Base-by-base conservation (phyloP, 2,888 invertebrate species). In the Neoascia interrupta region DNA sequence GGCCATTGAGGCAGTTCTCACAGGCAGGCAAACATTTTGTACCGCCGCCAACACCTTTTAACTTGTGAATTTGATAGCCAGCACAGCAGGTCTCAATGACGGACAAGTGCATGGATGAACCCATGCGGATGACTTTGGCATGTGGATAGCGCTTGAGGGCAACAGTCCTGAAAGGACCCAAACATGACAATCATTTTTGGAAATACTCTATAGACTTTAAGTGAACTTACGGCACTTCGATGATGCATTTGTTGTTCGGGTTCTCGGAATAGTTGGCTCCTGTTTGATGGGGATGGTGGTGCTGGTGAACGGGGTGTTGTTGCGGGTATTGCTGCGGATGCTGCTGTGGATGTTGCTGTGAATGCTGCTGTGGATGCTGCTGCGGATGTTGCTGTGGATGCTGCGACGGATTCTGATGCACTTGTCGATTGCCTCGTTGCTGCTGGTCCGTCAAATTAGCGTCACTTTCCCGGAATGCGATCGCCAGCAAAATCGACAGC, bases 81-180 rank as follows among this genome's bases (percentile, higher is more conserved):
- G 91, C 90, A 85, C 95, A 95, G 84, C 95, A 95, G 26, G 92
- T 90, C 79, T 92, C 90, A 83, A 94, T 92, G 53, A 90, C 90
- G 81, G 92, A 91, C 63, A 91, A 89, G 18, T 91, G 91, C 10
- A 91, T 88, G 11, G 90, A 88, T 0, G 92, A 73, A 31, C 88
- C 86, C 18, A 81, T 53, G 43, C 86, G 86, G 11, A 85, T 83
- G 18, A 70, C 43, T 10, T 79, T 82, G 1, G 84, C 82, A 18
- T 81, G 58, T 16, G 84, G 45, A 61, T 85, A 83, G 83, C 88
- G 84, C n/a, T 85, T 60, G 1, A 87, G 58, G 1, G 84, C 76
- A 16, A 85, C 85, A 0, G 82, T 60, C 6, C 88, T 87, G 23
- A 0, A 58, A 36, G 36, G 15, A n/a, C 31, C 31, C 8, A 3